These are phyloP conservation scores for Erynnis tages DNA, from an alignment of 2,888 invertebrate genomes.

Conservation along the genomic window DNA sequence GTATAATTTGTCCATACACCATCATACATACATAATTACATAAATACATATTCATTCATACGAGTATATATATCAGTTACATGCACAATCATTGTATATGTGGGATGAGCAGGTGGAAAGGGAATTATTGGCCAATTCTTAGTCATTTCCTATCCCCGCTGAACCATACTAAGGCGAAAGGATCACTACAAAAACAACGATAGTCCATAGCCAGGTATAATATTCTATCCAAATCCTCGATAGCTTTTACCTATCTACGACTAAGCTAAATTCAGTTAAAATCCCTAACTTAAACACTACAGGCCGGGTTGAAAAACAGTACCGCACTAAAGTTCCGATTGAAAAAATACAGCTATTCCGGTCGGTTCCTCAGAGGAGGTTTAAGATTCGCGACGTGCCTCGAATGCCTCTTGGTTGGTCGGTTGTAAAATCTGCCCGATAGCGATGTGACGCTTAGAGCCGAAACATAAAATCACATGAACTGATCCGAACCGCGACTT, in stretches of 20 bases:
- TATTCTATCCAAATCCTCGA: too few species aligned
- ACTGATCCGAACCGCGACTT: too few species aligned
- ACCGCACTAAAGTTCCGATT: constrained; percentile 16
- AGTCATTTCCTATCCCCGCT: too few species aligned
- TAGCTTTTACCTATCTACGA: too few species aligned
- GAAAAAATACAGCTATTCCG: constrained; percentile 5
- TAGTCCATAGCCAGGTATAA: too few species aligned
- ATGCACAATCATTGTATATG: not conserved
- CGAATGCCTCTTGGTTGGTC: constrained; percentile 4
- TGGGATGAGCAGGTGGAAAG: not conserved
- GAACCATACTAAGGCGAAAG: too few species aligned
- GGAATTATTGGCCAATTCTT: too few species aligned
- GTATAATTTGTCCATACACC: not conserved
- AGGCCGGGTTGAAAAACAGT: constrained; percentile 9
- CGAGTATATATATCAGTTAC: too few species aligned
- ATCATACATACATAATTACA: not conserved
- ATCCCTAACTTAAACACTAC: not conserved
- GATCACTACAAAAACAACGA: too few species aligned
- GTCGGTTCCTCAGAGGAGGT: constrained; percentile 2
- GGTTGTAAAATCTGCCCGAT: constrained; percentile 6
- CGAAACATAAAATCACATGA: too few species aligned
- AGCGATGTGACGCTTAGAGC: too few species aligned
- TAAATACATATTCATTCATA: not conserved
- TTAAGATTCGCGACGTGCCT: constrained; percentile 17
- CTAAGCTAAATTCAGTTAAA: too few species aligned